Percentiles rank a stretch among this genome's conserved stretches.
Evolutionary conservation across 2,797 vertebrate species (phyloP).

Genomic region (Champsocephalus gunnari): DNA sequence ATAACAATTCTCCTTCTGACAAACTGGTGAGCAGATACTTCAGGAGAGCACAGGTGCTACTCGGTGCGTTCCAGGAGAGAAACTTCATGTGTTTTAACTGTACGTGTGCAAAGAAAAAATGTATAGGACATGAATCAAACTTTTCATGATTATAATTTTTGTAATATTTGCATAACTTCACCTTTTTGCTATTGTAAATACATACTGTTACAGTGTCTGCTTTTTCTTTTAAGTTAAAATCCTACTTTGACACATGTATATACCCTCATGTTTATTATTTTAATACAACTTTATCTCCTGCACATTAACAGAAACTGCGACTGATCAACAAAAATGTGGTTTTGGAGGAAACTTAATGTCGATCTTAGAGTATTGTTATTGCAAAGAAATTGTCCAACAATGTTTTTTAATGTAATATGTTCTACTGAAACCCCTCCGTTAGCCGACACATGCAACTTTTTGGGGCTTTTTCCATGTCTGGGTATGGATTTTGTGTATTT

Average conservation of each 20-base stretch:
- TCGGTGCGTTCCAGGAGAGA: slow-evolving; percentile 47
- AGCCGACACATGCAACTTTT: background rate
- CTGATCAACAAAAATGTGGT: slow-evolving; percentile 29
- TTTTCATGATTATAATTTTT: slow-evolving; percentile 71
- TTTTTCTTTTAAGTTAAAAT: slow-evolving; percentile 58
- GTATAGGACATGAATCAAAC: slow-evolving; percentile 58
- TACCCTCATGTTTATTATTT: slow-evolving; percentile 45
- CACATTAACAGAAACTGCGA: slow-evolving; percentile 19
- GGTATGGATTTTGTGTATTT: slow-evolving; percentile 9
- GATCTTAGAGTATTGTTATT: slow-evolving; percentile 10
- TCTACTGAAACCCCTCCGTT: background rate
- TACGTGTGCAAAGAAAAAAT: slow-evolving; percentile 54
- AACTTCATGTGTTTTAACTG: slow-evolving; percentile 62
- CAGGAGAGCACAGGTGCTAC: slow-evolving; percentile 73
- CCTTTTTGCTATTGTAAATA: slow-evolving; percentile 77
- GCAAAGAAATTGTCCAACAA: slow-evolving; percentile 26
- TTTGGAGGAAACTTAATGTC: slow-evolving; percentile 55
- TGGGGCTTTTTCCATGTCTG: background rate
- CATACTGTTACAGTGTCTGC: slow-evolving; percentile 59
- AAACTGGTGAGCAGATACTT: slow-evolving; percentile 51
- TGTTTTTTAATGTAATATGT: slow-evolving; percentile 6
- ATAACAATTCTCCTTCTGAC: slow-evolving; percentile 46
- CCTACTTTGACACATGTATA: slow-evolving; percentile 54
- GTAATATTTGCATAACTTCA: slow-evolving; percentile 74
- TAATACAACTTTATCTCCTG: slow-evolving; percentile 40